These are phyloP conservation scores for Xylota sylvarum DNA, from an alignment of 2,888 invertebrate species.

Conservation along the genomic window DNA sequence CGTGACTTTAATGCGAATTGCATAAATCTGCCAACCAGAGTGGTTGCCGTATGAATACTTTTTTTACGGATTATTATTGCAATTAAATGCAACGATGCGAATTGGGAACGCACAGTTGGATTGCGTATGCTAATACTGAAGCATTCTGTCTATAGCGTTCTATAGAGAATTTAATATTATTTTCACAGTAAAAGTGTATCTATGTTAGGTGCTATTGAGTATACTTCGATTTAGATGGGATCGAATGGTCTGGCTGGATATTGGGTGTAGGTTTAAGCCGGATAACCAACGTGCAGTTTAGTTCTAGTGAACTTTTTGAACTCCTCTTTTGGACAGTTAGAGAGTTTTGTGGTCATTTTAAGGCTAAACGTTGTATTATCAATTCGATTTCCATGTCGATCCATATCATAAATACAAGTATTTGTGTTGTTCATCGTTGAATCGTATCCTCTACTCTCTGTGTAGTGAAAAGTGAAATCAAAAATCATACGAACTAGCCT, in stretches of 20 bases:
- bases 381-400: no score
- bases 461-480: no score
- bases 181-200: background rate
- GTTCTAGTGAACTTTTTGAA: no score
- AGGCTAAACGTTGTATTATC: no score
- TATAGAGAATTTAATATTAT: background rate
- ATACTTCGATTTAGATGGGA: background rate
- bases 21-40: conserved; percentile 46
- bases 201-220: background rate
- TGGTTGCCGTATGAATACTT: conserved; percentile 1
- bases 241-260: background rate
- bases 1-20: conserved; percentile 67
- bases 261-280: no score
- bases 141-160: background rate
- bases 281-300: no score
- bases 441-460: no score
- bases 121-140: background rate
- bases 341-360: no score
- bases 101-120: conserved; percentile 10
- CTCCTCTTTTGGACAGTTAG: no score
- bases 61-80: conserved; percentile 51
- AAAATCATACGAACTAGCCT: no score
- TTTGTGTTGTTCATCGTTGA: no score
- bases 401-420: no score
- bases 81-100: conserved; percentile 47